Base-by-base conservation (phyloP, 2,888 invertebrate species). In the Morinoia aosen region DNA sequence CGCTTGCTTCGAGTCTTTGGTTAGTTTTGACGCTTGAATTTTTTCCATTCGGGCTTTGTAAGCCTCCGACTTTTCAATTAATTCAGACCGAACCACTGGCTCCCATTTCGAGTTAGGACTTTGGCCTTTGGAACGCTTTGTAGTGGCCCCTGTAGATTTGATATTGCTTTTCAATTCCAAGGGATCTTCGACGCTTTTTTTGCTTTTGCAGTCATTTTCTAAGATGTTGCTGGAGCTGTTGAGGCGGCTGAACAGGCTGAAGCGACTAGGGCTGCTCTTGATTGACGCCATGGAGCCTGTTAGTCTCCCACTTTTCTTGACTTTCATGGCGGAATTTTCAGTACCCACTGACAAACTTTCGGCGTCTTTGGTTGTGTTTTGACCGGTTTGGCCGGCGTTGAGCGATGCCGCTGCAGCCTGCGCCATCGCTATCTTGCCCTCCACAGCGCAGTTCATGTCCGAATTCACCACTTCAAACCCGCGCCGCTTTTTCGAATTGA, bases 1-100 rank as follows among this genome's bases (percentile, higher is more conserved):
- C 40, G 48, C 40, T 95, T 95, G 95, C 48, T 64, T 61, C 40
- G 58, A 64, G 64, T 95, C 95, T 58, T 95, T 95, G 48, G 95
- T 95, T n/a, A 95, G n/a, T 64, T 95, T 95, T 58, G 95, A 95
- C 25, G 95, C 58, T n/a, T 95, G 95, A 61, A 95, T 95, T 95
- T 93, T 93, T 57, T 93, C 93, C 93, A 93, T 93, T 57, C 93
- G 57, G 19, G 93, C 93, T 57, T 93, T 93, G 40, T 93, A 93
- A 39, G 93, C 93, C 10, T 93, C 57, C 33, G 93, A 93, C 48
- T 93, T 93, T 33, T 93, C 93, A 12, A 93, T 93, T 57, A 93
- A 57, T 16, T 93, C 93, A 10, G 93, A 56, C 19, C 57, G 93
- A 56, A 57, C 93, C 48, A 12, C 48, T 19, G 57, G 57, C 57